These are phyloP conservation scores for Polia nebulosa DNA, from an alignment of 2,888 invertebrate genomes.

Conservation along the genomic window DNA sequence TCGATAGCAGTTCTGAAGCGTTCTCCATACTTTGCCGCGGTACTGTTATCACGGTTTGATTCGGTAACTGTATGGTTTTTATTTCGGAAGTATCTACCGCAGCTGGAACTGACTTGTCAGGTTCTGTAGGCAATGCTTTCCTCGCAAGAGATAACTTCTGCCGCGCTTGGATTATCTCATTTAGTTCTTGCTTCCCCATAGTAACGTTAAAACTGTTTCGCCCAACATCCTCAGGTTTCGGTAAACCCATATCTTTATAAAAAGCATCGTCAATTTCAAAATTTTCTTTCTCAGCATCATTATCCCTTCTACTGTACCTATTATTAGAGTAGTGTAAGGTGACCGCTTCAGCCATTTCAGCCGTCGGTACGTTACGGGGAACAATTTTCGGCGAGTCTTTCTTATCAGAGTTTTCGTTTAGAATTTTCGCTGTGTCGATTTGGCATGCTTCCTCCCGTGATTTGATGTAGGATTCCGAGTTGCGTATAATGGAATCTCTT, in stretches of 20 bases:
- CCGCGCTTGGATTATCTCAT: conserved; percentile 87
- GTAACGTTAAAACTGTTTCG: conserved; percentile 84
- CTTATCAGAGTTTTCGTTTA: conserved; percentile 84
- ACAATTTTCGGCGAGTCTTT: conserved; percentile 74
- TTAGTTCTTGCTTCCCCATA: conserved; percentile 86
- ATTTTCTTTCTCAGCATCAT: conserved; percentile 87
- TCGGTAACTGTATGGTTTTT: conserved; percentile 85
- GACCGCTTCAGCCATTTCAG: conserved; percentile 83
- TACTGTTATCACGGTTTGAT: conserved; percentile 84
- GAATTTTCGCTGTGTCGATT: conserved; percentile 82
- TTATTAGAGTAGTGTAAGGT: conserved; percentile 86
- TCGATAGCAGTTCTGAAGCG: conserved; percentile 84
- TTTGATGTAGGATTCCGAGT: conserved; percentile 86
- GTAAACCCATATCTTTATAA: conserved; percentile 83
- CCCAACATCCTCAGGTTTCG: conserved; percentile 76
- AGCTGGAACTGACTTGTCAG: conserved; percentile 75
- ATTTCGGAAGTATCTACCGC: conserved; percentile 78
- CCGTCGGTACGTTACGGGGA: conserved; percentile 57
- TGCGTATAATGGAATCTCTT: conserved; percentile 79
- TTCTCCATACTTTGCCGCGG: conserved; percentile 86
- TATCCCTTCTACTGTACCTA: conserved; percentile 78
- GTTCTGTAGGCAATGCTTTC: conserved; percentile 83
- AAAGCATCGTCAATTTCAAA: conserved; percentile 86
- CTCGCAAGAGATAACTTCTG: conserved; percentile 86
- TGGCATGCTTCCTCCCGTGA: conserved; percentile 85